Evolutionary conservation across 2,113 vertebrate species (phyloP).

Genomic region (Neogobius melanostomus): DNA sequence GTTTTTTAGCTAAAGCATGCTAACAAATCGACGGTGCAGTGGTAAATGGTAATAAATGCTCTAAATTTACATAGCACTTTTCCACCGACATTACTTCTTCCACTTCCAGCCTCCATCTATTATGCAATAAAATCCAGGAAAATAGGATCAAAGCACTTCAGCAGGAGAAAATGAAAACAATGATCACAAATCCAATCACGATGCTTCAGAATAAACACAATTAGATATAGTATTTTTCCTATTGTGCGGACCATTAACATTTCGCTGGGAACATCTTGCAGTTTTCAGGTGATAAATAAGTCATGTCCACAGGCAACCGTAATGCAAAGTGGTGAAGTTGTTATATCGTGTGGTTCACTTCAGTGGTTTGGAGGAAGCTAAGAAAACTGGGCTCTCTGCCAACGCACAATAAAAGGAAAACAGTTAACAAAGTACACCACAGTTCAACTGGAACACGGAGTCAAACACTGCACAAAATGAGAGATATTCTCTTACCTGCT

Average conservation of each 20-base stretch:
- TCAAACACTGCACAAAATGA: not conserved
- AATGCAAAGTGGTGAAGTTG: not conserved
- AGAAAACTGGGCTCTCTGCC: not conserved
- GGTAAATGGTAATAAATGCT: too few species aligned
- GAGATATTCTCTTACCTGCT: conserved; percentile 86
- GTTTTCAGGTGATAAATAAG: not conserved
- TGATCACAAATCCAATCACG: too few species aligned
- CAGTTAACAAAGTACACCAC: conserved; percentile 2
- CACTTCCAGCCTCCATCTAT: too few species aligned
- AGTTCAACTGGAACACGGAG: conserved; percentile 3
- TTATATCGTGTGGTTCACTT: not conserved
- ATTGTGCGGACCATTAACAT: not conserved
- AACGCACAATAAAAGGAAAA: conserved; percentile 7
- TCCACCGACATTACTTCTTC: too few species aligned
- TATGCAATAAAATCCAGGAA: too few species aligned
- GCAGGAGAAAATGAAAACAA: too few species aligned
- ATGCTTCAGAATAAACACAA: too few species aligned
- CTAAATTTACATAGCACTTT: too few species aligned
- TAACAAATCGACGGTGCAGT: too few species aligned
- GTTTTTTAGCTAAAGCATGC: too few species aligned
- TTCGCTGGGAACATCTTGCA: not conserved
- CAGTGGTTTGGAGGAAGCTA: not conserved
- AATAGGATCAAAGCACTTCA: too few species aligned
- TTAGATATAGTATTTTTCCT: too few species aligned
- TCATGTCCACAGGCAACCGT: not conserved